Evolutionary conservation across 2,113 vertebrate species (phyloP).

Genomic region (Onychostruthus taczanowskii): DNA sequence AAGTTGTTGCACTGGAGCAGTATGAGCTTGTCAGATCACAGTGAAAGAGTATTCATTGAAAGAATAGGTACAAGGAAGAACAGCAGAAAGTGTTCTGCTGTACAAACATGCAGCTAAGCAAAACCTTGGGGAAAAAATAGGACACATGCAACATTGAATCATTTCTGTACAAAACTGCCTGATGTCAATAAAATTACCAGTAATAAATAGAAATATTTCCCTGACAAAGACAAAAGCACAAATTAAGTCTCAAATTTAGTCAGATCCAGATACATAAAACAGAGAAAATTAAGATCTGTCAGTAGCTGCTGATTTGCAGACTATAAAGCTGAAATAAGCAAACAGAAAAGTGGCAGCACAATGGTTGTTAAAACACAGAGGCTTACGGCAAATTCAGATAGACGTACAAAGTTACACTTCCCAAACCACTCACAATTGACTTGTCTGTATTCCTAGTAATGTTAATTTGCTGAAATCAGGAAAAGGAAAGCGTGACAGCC

Average conservation of each 20-base stretch:
- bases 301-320: not conserved
- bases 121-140: not conserved
- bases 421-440: not conserved
- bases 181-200: not conserved
- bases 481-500: not conserved
- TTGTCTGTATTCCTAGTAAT: not conserved
- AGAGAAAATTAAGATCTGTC: not conserved
- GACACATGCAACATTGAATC: not conserved
- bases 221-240: not conserved
- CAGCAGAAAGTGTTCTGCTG: constrained; percentile 25
- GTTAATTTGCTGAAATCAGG: not conserved
- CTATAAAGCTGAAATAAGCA: not conserved
- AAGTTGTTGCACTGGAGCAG: constrained; percentile 44
- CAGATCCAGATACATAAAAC: not conserved
- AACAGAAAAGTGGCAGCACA: not conserved
- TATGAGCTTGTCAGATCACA: constrained; percentile 50
- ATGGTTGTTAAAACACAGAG: not conserved
- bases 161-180: not conserved
- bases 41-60: not conserved
- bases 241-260: not conserved
- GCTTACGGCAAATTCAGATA: not conserved
- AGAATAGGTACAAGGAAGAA: constrained; percentile 44
- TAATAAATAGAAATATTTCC: not conserved
- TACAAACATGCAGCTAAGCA: not conserved
- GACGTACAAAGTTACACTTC: not conserved